These are phyloP conservation scores for Aviceda subcristata DNA, from an alignment of 2,113 vertebrate genomes.

Conservation along the genomic window DNA sequence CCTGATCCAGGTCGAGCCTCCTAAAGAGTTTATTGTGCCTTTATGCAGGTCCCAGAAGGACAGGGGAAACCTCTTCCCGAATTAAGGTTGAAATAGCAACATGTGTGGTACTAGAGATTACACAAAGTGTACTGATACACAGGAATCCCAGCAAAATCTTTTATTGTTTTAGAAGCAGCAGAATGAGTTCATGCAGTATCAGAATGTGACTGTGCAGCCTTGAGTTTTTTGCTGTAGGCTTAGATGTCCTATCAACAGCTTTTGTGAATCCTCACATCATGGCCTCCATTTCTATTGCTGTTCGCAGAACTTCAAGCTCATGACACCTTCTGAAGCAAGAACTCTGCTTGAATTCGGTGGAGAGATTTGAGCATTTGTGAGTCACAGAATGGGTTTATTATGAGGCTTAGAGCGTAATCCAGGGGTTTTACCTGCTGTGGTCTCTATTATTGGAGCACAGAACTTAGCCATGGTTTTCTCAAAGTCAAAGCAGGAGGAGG, in stretches of 20 bases:
- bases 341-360: neutral
- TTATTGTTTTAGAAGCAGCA: neutral
- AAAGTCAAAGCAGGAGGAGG: neutral
- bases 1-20: neutral
- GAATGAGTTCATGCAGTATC: neutral
- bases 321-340: neutral
- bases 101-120: neutral
- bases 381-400: neutral
- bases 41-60: neutral
- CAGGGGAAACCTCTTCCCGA: neutral
- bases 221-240: neutral
- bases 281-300: neutral
- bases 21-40: neutral
- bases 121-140: rapidly evolving
- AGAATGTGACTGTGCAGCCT: neutral
- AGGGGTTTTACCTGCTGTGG: neutral
- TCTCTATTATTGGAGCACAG: neutral
- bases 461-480: neutral
- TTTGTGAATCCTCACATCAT: neutral
- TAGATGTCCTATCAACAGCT: neutral
- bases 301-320: neutral
- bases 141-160: neutral
- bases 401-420: neutral
- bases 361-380: neutral
- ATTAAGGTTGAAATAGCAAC: neutral